These are phyloP conservation scores for Crambe crambe DNA, from an alignment of 37 sponge, comb jelly and placozoan genomes.

Conservation along the genomic window DNA sequence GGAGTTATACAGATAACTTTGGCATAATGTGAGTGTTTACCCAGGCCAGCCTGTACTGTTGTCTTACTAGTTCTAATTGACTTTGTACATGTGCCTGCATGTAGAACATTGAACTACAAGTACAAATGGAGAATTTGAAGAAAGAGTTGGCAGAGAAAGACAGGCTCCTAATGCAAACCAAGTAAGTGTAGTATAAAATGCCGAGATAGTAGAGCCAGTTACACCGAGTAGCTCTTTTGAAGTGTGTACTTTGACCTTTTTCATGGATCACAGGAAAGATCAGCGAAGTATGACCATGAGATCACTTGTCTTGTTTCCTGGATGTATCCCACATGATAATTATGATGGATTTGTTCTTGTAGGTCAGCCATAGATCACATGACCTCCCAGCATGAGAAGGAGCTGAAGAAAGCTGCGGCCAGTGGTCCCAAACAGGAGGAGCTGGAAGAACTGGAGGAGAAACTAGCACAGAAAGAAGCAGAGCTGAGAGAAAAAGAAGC, in stretches of 20 bases:
- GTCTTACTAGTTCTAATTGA: too few relatives aligned
- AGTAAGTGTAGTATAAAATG: constrained; percentile 48
- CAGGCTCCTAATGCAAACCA: constrained; percentile 68
- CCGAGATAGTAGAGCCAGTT: neutral
- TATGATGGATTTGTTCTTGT: neutral
- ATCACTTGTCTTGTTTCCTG: neutral
- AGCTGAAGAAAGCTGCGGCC: constrained; percentile 8
- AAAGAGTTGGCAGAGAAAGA: constrained; percentile 81
- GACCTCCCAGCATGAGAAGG: constrained; percentile 44
- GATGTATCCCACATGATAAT: neutral
- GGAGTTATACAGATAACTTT: too few relatives aligned
- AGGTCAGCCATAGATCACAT: constrained; percentile 64
- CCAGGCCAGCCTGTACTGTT: too few relatives aligned
- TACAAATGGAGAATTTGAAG: constrained; percentile 70
- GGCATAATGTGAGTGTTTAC: too few relatives aligned
- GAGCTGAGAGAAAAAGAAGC: constrained; percentile 27
- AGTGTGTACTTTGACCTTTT: neutral
- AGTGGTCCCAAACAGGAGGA: constrained; percentile 5
- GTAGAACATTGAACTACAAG: constrained; percentile 86
- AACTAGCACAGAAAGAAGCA: constrained; percentile 32
- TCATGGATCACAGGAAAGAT: neutral
- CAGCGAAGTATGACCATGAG: too few relatives aligned
- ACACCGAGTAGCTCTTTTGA: neutral
- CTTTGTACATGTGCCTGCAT: too few relatives aligned
- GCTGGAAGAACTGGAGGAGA: constrained; percentile 28